Conservation (phyloP, 1,140 invertebrate species). For the Trachymyrmex cornetzi region DNA sequence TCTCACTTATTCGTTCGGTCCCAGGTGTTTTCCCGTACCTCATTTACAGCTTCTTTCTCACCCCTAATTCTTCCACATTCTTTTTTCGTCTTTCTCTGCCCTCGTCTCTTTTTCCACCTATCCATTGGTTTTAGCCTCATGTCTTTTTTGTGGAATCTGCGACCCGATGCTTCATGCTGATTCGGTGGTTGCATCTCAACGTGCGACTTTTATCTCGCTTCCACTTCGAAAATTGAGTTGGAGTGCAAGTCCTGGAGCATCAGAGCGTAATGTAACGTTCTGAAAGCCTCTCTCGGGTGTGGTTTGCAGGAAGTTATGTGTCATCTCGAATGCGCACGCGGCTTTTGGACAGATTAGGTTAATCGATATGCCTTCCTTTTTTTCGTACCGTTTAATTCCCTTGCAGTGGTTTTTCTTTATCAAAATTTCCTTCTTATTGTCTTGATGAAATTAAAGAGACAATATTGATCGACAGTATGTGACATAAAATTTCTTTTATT, state of each 20-base stretch:
- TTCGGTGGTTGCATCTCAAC: slow-evolving; percentile 8
- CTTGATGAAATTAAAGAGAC: background rate
- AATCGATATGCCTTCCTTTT: slow-evolving; percentile 21
- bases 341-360: slow-evolving; percentile 39
- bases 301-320: slow-evolving; percentile 47
- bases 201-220: slow-evolving; percentile 62
- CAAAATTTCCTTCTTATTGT: slow-evolving; percentile 8
- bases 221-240: slow-evolving; percentile 63
- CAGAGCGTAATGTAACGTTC: slow-evolving; percentile 32
- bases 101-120: background rate
- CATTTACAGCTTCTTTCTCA: background rate
- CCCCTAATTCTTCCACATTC: background rate
- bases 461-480: background rate
- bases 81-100: background rate
- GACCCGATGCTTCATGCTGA: slow-evolving; percentile 18
- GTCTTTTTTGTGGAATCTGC: background rate
- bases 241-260: slow-evolving; percentile 29
- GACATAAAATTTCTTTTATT: background rate
- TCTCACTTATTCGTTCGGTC: slow-evolving; percentile 10
- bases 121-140: background rate
- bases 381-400: background rate
- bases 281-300: slow-evolving; percentile 37
- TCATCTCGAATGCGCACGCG: slow-evolving; percentile 43
- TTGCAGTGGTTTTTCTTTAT: background rate
- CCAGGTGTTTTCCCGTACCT: slow-evolving; percentile 33